phyloP scores from a whole-genome alignment of 2,113 vertebrate genomes.

The Chinchilla lanigera region DNA sequence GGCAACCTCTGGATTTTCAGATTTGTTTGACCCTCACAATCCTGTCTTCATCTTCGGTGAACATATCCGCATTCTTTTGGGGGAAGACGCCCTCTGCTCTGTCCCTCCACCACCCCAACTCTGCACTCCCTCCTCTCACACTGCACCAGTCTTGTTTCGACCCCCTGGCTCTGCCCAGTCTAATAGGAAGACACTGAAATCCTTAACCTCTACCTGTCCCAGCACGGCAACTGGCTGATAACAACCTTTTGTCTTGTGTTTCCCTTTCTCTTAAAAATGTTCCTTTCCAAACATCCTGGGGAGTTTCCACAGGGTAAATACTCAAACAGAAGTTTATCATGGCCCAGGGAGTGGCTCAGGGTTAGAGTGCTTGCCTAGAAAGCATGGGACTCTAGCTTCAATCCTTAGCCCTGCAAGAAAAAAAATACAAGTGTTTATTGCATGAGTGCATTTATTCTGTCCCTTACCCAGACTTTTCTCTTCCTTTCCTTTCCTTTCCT shows the following conservation, averaged over 20 bases:
- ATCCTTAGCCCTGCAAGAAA: not conserved
- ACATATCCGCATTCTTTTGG: not conserved
- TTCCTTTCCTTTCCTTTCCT: no score
- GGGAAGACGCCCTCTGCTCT: not conserved
- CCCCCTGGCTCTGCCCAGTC: not conserved
- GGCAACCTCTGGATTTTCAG: not conserved
- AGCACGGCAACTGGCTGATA: not conserved
- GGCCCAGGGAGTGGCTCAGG: no score
- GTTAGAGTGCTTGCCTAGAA: not conserved
- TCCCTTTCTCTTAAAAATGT: not conserved
- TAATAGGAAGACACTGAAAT: not conserved
- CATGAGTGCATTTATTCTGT: not conserved
- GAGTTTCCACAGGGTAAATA: conserved; percentile 1
- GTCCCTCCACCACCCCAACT: not conserved
- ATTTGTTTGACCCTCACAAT: not conserved
- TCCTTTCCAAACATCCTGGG: not conserved
- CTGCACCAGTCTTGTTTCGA: not conserved
- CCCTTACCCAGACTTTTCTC: not conserved
- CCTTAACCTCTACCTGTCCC: not conserved
- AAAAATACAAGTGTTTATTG: not conserved
- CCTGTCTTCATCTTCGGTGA: not conserved
- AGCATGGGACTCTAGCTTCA: not conserved
- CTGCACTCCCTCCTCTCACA: not conserved
- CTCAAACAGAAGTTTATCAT: not conserved
- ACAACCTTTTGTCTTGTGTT: not conserved